A percentile compares a stretch with the other conserved stretches of the same genome.
These are phyloP conservation scores for Agrypnia vestita DNA, from an alignment of 1,140 invertebrate genomes.

Conservation along the genomic window DNA sequence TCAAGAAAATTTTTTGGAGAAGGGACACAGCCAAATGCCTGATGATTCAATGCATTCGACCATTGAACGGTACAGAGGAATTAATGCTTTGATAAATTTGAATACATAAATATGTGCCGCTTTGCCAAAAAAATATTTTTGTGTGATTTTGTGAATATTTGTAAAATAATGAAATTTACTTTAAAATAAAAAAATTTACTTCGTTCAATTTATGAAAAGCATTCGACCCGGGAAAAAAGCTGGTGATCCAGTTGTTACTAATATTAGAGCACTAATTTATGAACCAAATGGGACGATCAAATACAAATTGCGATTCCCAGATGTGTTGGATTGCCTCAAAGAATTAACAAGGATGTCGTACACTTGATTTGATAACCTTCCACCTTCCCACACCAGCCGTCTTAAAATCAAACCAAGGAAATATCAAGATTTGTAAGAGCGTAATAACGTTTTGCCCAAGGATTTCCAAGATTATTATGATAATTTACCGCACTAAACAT, in stretches of 20 bases:
- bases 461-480: neutral
- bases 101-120: too few species aligned
- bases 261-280: neutral
- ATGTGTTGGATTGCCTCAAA: neutral
- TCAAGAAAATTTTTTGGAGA: neutral
- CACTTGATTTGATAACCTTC: constrained; percentile 3
- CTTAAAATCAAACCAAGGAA: neutral
- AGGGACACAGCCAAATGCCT: neutral
- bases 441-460: neutral
- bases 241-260: neutral
- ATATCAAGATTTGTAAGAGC: neutral
- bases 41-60: neutral
- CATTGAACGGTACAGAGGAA: neutral
- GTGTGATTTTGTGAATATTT: neutral
- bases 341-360: too few species aligned
- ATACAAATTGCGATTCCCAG: neutral
- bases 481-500: neutral
- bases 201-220: too few species aligned
- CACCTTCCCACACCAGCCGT: neutral
- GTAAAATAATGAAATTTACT: neutral
- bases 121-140: neutral
- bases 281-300: neutral
- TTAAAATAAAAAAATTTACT: neutral
- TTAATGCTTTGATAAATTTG: neutral
- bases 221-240: neutral